Evolutionary conservation across 2,888 invertebrate genomes (phyloP), one percentile per base, ranked within the genome.

Genomic region (Choreutis nemorana): DNA sequence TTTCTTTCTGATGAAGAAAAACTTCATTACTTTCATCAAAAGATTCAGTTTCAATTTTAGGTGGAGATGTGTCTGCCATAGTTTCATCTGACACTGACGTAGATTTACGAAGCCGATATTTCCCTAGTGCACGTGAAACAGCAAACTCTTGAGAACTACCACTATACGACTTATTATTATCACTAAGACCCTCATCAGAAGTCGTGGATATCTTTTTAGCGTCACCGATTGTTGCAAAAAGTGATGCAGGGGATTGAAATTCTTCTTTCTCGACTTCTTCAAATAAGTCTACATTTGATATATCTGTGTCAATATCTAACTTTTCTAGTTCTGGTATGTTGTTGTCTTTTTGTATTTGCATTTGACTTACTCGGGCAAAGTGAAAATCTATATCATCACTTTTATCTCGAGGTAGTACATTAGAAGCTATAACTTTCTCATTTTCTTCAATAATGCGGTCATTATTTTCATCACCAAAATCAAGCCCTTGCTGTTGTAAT

Each of bases 81-180:
- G 85, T 86, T 37, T 89, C 89, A 45, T 89, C 88, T 20, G 86
- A 86, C 27, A 87, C 73, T 10, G 87, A 85, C 9, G 87, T 85
- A 16, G 87, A 87, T 44, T 89, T 87, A 36, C 87, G 80, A 41
- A 89, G 82, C 25, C 91, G 78, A 53, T 90, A 91, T 64, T 90
- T 90, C 13, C 90, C 91, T 13, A 91, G 66, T 1, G 91, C 91
- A 50, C 91, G 71, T 0, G 91, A 91, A 1, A 91, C 91, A 0
- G 91, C 90, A 61, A 91, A 91, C 55, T 91, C 91, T 83, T 91
- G 89, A 6, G 89, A 87, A 9, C 88, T 83, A 11, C 86, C 85
- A 35, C 83, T 81, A 32, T 82, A 83, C 2, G 78, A 70, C 41
- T 77, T 77, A 36, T 66, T 75, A 26, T 71, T 81, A 37, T 83